Base-by-base conservation (phyloP, 2,888 invertebrate species). In the Drosophila nr. fundita region DNA sequence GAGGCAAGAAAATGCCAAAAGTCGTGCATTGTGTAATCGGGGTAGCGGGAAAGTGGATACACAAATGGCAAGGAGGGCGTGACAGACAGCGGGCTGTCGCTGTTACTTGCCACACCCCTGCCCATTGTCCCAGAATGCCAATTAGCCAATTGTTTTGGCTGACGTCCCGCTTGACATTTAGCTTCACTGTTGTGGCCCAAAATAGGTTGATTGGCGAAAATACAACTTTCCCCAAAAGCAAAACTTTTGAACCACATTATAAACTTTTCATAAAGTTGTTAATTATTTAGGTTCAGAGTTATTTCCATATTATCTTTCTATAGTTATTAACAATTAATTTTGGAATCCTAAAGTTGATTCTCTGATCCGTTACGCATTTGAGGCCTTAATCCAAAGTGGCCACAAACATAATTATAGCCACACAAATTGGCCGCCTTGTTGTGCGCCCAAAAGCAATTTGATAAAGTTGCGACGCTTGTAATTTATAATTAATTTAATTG, bases 1-100 rank as follows among this genome's bases (percentile, higher is more conserved):
- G 73, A 54, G 50, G 42, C 60, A 68, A 58, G 60, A 64, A 80
- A 83, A 81, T 81, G 83, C 72, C 77, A 80, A 83, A 77, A 65
- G 81, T 75, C 77, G 54, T 42, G 59, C 55, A 74, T 80, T 78
- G 78, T 80, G 64, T 76, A 78, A 78, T 58, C 45, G 61, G 60
- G 34, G 38, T 24, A 64, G 34, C 50, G 34, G 36, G 29, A 38
- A 40, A 59, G 55, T 60, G 38, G 30, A 48, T 15, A 27, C 24
- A 53, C 36, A 69, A 55, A 45, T 52, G 59, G 15, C 18, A 59
- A 18, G 4, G 54, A 38, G 21, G 34, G 48, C 21, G 48, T 48
- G 76, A 18, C 27, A 49, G 36, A 32, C 48, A 30, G 58, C 15
- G 32, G 60, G n/a, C 30, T 53, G 27, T 36, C 18, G 48, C 3